phyloP scores from a whole-genome alignment of 2,113 vertebrate species.

The Megaleporinus macrocephalus region DNA sequence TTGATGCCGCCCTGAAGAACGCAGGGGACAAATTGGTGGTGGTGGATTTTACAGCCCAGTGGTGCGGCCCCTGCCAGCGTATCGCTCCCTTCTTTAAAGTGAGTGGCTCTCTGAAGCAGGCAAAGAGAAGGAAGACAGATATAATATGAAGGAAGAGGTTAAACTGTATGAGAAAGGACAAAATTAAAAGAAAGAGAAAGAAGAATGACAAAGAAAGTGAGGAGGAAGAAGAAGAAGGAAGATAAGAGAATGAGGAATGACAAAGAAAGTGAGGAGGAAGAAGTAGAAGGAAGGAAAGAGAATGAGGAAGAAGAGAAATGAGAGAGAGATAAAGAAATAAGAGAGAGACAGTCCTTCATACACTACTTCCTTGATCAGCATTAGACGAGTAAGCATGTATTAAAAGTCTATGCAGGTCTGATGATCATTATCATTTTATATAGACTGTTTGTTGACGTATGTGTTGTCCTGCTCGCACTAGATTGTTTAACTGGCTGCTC shows the following conservation, averaged over 20 bases:
- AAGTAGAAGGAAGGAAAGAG: too few species aligned
- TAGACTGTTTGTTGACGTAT: too few species aligned
- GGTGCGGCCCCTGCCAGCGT: slow-evolving; percentile 89
- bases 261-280: too few species aligned
- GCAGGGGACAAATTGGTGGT: slow-evolving; percentile 84
- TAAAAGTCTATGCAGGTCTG: background rate
- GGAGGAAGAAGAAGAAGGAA: too few species aligned
- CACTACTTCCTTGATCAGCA: background rate
- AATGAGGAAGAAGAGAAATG: too few species aligned
- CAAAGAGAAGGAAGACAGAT: too few species aligned
- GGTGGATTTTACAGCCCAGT: slow-evolving; percentile 89
- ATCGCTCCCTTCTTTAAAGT: slow-evolving; percentile 84
- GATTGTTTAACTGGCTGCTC: too few species aligned
- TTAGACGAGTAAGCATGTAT: background rate
- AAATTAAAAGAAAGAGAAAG: background rate
- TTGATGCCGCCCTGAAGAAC: slow-evolving; percentile 64
- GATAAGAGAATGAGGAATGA: too few species aligned
- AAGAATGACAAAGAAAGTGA: background rate
- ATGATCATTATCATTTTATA: too few species aligned
- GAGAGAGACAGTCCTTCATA: background rate
- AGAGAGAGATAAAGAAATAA: too few species aligned
- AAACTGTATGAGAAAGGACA: background rate
- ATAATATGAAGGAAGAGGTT: too few species aligned
- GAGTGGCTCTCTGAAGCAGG: slow-evolving; percentile 59
- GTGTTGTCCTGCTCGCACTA: too few species aligned